Evolutionary conservation across 1,140 invertebrate genomes (phyloP).

Genomic region (Asobara japonica): DNA sequence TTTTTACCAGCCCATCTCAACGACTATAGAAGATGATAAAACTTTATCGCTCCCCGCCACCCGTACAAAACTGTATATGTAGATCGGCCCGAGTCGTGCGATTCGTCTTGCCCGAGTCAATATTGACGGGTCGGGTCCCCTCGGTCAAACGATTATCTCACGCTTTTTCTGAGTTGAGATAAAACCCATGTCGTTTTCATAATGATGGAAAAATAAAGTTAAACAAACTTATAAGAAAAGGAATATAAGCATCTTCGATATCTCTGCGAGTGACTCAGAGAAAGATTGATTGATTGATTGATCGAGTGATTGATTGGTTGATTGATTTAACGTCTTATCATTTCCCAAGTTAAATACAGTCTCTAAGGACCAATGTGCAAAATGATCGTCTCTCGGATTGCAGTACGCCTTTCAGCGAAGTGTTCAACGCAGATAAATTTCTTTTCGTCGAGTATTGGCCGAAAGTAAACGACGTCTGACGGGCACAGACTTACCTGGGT

Average conservation of each 20-base stretch:
- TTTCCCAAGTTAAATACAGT: too few relatives aligned
- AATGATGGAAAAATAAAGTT: slow-evolving; percentile 10
- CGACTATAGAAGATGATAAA: slow-evolving; percentile 45
- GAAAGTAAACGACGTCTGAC: too few relatives aligned
- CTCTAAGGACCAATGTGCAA: too few relatives aligned
- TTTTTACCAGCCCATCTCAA: neutral
- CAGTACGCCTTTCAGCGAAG: too few relatives aligned
- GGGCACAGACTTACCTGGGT: too few relatives aligned
- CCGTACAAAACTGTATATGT: slow-evolving; percentile 25
- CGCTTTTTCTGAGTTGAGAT: neutral
- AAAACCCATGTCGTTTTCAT: slow-evolving; percentile 5
- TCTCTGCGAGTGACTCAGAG: neutral
- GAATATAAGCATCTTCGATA: neutral
- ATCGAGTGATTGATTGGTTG: too few relatives aligned
- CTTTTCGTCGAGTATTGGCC: too few relatives aligned
- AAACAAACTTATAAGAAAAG: neutral
- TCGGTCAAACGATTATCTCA: slow-evolving; percentile 4
- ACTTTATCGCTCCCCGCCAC: slow-evolving; percentile 51
- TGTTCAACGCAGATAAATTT: too few relatives aligned
- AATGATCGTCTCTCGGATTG: too few relatives aligned
- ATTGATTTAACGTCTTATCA: neutral
- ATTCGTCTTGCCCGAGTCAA: slow-evolving; percentile 40
- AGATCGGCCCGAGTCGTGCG: slow-evolving; percentile 16
- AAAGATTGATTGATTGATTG: neutral
- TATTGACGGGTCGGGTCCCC: slow-evolving; percentile 39